Conservation (phyloP, 1,140 invertebrate species). For the Parapsyche elsis region DNA sequence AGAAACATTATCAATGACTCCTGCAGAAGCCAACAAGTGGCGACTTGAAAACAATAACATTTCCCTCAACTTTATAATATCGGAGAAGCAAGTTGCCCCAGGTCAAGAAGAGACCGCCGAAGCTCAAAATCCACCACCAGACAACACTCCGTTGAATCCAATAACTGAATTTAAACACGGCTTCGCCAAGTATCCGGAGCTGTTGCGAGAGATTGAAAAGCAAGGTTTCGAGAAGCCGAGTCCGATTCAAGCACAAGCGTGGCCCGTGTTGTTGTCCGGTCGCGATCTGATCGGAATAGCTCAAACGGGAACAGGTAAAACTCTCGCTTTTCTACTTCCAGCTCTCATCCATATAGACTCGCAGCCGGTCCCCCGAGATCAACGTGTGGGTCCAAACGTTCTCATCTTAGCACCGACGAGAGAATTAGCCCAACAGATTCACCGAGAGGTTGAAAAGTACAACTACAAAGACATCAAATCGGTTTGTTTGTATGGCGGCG, state of each 20-base stretch:
- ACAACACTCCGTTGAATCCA: constrained; percentile 81
- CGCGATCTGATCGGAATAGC: constrained; percentile 93
- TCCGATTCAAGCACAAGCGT: constrained; percentile 91
- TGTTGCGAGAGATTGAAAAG: constrained; percentile 83
- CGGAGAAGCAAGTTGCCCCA: background rate
- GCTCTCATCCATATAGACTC: constrained; percentile 90
- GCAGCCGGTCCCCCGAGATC: constrained; percentile 74
- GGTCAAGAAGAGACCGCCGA: constrained; percentile 20
- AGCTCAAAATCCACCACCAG: constrained; percentile 59
- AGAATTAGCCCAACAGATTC: constrained; percentile 91
- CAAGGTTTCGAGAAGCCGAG: constrained; percentile 86
- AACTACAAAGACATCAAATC: constrained; percentile 84
- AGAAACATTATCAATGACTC: constrained; percentile 73
- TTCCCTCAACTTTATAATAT: constrained; percentile 69
- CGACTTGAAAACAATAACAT: constrained; percentile 78
- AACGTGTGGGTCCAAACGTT: constrained; percentile 84
- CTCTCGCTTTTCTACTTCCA: constrained; percentile 90
- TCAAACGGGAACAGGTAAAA: constrained; percentile 92
- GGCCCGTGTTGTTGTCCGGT: constrained; percentile 88
- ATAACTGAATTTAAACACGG: constrained; percentile 86
- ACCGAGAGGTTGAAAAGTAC: constrained; percentile 89
- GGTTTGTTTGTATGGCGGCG: constrained; percentile 91
- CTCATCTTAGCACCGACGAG: constrained; percentile 90
- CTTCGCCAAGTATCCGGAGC: constrained; percentile 84
- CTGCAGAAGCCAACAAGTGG: constrained; percentile 72